phyloP scores from a whole-genome alignment of 1,140 invertebrate species.

The Sarcophaga peregrina region DNA sequence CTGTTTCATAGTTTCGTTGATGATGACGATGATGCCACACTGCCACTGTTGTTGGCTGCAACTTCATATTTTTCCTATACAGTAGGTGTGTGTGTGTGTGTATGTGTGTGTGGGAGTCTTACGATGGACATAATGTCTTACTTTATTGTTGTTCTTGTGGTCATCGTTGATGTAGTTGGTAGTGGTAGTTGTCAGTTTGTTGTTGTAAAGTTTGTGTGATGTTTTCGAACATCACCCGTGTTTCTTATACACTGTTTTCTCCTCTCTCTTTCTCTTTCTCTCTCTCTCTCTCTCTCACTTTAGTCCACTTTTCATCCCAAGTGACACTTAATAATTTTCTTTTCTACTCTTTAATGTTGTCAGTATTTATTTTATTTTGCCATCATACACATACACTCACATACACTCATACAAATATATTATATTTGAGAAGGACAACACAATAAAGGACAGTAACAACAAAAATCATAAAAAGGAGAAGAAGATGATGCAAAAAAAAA shows the following conservation, averaged over 20 bases:
- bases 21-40: conserved; percentile 12
- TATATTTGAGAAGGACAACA: not conserved
- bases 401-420: not conserved
- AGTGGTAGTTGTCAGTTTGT: conserved; percentile 47
- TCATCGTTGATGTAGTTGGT: conserved; percentile 28
- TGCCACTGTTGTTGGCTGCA: conserved; percentile 15
- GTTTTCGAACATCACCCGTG: not conserved
- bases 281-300: conserved; percentile 39
- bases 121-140: conserved; percentile 28
- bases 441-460: not conserved
- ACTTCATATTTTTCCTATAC: not conserved
- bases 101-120: too few species aligned
- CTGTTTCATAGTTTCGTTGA: conserved; percentile 29
- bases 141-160: conserved; percentile 35
- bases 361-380: conserved; percentile 67
- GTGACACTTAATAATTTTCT: conserved; percentile 67
- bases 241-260: conserved; percentile 48
- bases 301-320: conserved; percentile 65
- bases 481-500: not conserved
- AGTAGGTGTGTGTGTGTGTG: too few species aligned
- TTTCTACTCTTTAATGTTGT: conserved; percentile 64
- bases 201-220: conserved; percentile 40
- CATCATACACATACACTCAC: conserved; percentile 50
- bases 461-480: not conserved
- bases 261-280: not conserved